Percentiles rank a stretch among this genome's conserved stretches.
phyloP scores from a whole-genome alignment of 2,113 vertebrate species.

The Atrichornis clamosus region DNA sequence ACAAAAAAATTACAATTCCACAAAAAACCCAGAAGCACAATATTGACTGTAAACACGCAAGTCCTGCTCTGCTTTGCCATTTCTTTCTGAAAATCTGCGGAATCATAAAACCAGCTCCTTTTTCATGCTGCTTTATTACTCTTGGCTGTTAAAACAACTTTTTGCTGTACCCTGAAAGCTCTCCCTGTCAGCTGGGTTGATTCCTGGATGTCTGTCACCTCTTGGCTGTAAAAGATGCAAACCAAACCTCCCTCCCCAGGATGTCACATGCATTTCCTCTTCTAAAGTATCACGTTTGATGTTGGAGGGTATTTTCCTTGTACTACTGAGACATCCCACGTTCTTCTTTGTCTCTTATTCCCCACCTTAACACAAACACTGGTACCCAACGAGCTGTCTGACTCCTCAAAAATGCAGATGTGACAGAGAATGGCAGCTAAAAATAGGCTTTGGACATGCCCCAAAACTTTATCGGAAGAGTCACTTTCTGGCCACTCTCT shows the following conservation, averaged over 20 bases:
- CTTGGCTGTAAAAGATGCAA: background rate
- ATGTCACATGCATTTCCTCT: background rate
- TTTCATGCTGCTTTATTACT: background rate
- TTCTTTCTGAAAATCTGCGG: background rate
- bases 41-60: background rate
- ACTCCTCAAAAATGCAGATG: background rate
- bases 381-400: background rate
- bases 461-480: background rate
- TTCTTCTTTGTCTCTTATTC: background rate
- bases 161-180: background rate
- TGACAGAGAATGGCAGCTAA: background rate
- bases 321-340: background rate
- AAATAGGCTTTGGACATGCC: background rate
- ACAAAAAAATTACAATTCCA: background rate
- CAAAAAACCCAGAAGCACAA: background rate
- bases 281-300: rapidly evolving
- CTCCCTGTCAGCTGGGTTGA: background rate
- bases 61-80: background rate
- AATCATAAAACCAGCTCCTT: background rate
- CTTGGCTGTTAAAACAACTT: background rate
- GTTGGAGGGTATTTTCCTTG: background rate
- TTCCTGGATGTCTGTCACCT: background rate
- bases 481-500: background rate
- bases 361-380: background rate
- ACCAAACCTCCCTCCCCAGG: background rate